These are phyloP conservation scores for Sciurus carolinensis DNA, from an alignment of 2,797 vertebrate species.

Conservation along the genomic window DNA sequence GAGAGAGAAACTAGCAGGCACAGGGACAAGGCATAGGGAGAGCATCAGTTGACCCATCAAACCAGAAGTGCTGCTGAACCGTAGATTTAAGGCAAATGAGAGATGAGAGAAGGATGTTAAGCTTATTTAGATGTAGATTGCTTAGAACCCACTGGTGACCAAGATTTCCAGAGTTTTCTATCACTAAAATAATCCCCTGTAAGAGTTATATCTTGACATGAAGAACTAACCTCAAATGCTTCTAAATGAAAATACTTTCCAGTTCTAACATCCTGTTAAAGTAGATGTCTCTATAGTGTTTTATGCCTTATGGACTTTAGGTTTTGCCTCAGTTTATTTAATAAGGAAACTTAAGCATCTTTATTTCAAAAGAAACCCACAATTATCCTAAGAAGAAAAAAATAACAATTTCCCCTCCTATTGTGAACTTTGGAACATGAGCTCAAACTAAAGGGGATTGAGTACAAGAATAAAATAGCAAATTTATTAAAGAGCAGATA, in stretches of 20 bases:
- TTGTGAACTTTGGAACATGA: slow-evolving; percentile 27
- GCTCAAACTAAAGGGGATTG: neutral
- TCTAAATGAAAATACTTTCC: slow-evolving; percentile 35
- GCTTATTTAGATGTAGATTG: neutral
- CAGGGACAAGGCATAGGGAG: neutral
- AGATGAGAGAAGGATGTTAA: neutral
- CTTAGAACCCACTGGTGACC: neutral
- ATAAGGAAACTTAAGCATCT: neutral
- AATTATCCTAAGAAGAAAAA: slow-evolving; percentile 37
- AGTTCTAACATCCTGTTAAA: neutral
- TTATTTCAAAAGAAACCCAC: neutral
- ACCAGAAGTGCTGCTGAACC: neutral
- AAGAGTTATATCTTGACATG: neutral
- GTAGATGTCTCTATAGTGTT: neutral
- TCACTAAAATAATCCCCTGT: neutral
- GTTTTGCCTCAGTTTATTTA: neutral
- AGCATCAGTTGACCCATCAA: neutral
- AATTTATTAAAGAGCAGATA: slow-evolving; percentile 35
- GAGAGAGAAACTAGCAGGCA: neutral
- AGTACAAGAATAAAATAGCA: neutral
- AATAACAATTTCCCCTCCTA: neutral
- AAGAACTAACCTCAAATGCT: neutral
- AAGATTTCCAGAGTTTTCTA: neutral
- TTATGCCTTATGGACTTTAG: neutral
- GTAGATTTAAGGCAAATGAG: neutral